A percentile compares a stretch with the other conserved stretches of the same genome.
Evolutionary conservation across 2,797 vertebrate species (phyloP).

Genomic region (Chaenodraco wilsoni): DNA sequence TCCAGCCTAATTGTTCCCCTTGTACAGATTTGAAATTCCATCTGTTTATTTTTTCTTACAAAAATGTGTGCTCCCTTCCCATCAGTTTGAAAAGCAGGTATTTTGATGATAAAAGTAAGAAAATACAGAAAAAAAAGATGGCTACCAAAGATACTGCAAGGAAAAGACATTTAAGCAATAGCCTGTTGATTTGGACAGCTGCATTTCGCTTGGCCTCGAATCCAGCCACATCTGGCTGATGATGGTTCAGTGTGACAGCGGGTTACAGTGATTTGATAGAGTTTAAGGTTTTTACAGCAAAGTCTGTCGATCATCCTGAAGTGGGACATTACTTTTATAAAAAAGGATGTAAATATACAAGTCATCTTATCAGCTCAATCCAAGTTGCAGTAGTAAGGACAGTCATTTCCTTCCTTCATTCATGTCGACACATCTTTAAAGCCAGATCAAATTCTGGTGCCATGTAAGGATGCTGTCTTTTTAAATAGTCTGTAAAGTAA

Average conservation of each 20-base stretch:
- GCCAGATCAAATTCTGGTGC: neutral
- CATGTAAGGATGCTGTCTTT: neutral
- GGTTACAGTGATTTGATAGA: constrained; percentile 32
- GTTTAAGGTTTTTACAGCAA: constrained; percentile 9
- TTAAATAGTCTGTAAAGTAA: neutral
- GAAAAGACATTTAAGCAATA: constrained; percentile 33
- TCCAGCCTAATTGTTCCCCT: constrained; percentile 70
- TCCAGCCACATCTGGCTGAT: constrained; percentile 29
- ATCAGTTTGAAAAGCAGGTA: constrained; percentile 29
- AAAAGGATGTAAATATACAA: neutral
- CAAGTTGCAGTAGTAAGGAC: no score
- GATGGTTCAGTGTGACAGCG: constrained; percentile 26
- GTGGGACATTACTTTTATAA: neutral
- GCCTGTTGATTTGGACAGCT: constrained; percentile 11
- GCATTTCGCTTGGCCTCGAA: neutral
- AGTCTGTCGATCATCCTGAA: neutral
- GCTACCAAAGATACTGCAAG: constrained; percentile 8
- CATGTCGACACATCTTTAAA: neutral
- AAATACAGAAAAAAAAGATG: constrained; percentile 40
- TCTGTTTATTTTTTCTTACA: constrained; percentile 60
- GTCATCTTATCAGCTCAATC: no score
- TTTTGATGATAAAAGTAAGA: constrained; percentile 47
- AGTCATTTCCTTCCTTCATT: neutral
- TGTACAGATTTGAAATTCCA: constrained; percentile 70
- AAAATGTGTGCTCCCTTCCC: constrained; percentile 41